A percentile compares a stretch with the other conserved stretches of the same genome.
Evolutionary conservation across 2,797 vertebrate species (phyloP).

Genomic region (Hipposideros larvatus): DNA sequence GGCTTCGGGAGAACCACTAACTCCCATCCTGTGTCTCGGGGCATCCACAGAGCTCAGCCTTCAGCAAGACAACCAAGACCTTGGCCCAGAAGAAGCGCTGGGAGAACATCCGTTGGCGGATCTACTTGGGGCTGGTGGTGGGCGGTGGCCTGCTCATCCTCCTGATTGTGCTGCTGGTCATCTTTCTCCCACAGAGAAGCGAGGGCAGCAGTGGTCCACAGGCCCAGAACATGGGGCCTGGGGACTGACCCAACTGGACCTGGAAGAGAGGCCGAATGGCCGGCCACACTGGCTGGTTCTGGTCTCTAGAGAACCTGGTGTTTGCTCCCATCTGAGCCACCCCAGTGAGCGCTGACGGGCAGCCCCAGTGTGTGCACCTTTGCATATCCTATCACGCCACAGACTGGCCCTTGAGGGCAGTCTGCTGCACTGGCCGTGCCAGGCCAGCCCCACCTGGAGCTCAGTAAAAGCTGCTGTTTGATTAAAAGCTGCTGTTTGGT

Average conservation of each 20-base stretch:
- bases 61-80: conserved; percentile 81
- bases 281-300: not conserved
- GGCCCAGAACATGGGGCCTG: not conserved
- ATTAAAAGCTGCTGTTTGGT: conserved; percentile 31
- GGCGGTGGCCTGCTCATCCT: conserved; percentile 62
- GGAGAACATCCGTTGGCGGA: conserved; percentile 53
- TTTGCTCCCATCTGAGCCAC: not conserved
- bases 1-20: conserved; percentile 21
- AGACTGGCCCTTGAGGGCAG: conserved; percentile 42
- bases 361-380: not conserved
- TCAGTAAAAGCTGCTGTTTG: conserved; percentile 79
- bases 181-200: conserved; percentile 42
- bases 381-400: not conserved
- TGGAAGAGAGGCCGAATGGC: not conserved
- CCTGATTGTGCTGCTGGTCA: conserved; percentile 44
- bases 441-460: conserved; percentile 21
- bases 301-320: conserved; percentile 44
- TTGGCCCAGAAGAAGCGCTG: conserved; percentile 71
- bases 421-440: not conserved
- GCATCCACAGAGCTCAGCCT: conserved; percentile 78
- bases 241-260: conserved; percentile 49
- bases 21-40: conserved; percentile 46
- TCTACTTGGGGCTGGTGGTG: conserved; percentile 70
- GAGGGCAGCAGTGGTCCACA: not conserved
- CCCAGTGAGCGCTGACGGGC: not conserved